These are phyloP conservation scores for Austrolebias charrua DNA, from an alignment of 2,797 vertebrate genomes.

Conservation along the genomic window DNA sequence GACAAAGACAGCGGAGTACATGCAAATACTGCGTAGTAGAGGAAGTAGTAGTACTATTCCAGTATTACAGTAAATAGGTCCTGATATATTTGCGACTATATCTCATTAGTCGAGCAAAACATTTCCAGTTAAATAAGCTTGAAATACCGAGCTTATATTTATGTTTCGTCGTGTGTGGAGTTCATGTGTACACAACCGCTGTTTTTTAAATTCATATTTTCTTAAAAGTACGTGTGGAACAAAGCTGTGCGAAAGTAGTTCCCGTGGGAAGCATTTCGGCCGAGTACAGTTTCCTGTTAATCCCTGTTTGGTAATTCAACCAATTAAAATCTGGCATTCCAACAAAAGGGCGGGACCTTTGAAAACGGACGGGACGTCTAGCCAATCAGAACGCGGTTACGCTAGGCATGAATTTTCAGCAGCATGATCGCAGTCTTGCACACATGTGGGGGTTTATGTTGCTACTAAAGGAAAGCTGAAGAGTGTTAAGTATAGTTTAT, in stretches of 20 bases:
- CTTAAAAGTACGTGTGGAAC: conserved; percentile 71
- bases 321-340: conserved; percentile 38
- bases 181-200: not conserved
- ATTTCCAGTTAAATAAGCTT: conserved; percentile 30
- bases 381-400: conserved; percentile 47
- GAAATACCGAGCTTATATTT: conserved; percentile 44
- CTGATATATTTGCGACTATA: conserved; percentile 39
- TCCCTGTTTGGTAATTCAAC: not conserved
- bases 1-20: conserved; percentile 71
- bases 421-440: conserved; percentile 57
- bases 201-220: conserved; percentile 49
- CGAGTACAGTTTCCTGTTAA: conserved; percentile 71
- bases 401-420: not conserved
- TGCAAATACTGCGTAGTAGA: conserved; percentile 78
- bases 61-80: conserved; percentile 72
- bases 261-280: conserved; percentile 70
- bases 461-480: not conserved
- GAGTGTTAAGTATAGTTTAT: not conserved
- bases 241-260: conserved; percentile 49
- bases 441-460: conserved; percentile 66
- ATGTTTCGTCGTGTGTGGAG: conserved; percentile 8
- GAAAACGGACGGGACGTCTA: too few species aligned
- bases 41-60: conserved; percentile 80
- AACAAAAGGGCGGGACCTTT: conserved; percentile 26
- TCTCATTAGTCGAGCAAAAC: conserved; percentile 16